These are phyloP conservation scores for Belgica antarctica DNA, from an alignment of 2,888 invertebrate genomes.

Conservation along the genomic window DNA sequence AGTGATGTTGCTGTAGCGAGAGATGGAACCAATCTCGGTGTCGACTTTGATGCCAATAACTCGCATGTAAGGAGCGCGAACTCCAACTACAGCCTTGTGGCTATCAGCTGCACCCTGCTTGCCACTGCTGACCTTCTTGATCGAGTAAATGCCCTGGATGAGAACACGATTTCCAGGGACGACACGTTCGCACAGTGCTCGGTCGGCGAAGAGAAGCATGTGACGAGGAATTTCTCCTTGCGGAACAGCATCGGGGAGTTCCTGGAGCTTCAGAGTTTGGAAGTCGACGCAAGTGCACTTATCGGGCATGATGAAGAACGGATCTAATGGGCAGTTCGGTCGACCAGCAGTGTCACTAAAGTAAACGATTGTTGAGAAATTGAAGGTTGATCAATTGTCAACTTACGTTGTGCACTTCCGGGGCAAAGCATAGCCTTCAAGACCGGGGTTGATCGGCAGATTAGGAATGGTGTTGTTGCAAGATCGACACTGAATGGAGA, in stretches of 20 bases:
- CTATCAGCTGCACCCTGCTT: constrained; percentile 68
- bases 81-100: constrained; percentile 82
- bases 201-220: constrained; percentile 89
- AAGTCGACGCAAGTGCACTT: constrained; percentile 97
- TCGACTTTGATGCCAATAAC: constrained; percentile 90
- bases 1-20: constrained; percentile 58
- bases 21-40: constrained; percentile 68
- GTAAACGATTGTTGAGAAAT: background rate
- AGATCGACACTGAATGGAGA: constrained; percentile 92
- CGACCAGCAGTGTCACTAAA: constrained; percentile 78
- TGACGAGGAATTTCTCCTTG: constrained; percentile 98
- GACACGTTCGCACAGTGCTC: constrained; percentile 86
- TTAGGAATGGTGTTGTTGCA: constrained; percentile 89
- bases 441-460: constrained; percentile 85
- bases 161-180: constrained; percentile 95
- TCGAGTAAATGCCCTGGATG: constrained; percentile 93
- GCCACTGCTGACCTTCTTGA: constrained; percentile 75
- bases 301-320: constrained; percentile 96
- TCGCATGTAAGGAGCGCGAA: constrained; percentile 89
- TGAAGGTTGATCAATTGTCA: constrained; percentile 20
- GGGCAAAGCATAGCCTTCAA: constrained; percentile 94
- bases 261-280: constrained; percentile 96
- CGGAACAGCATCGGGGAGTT: constrained; percentile 82
- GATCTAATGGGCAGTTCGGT: constrained; percentile 93
- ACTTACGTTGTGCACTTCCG: constrained; percentile 89